These are phyloP conservation scores for Strongylocentrotus purpuratus DNA, from an alignment of 35 echinoderm and acorn worm genomes.

Conservation along the genomic window DNA sequence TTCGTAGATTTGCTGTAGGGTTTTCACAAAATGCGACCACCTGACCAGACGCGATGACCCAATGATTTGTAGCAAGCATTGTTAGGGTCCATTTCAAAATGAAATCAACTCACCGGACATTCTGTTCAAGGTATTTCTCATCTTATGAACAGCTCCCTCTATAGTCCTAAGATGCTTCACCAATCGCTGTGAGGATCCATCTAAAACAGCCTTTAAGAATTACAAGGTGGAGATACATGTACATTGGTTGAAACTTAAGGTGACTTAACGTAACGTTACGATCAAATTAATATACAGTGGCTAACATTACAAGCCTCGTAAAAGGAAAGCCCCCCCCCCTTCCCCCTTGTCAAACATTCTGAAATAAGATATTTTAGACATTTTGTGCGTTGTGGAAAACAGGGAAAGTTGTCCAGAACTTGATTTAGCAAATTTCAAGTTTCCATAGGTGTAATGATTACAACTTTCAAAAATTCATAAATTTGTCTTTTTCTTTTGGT, in stretches of 20 bases:
- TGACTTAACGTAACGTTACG: neutral
- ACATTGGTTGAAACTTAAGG: neutral
- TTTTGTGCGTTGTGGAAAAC: no score
- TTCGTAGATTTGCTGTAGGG: no score
- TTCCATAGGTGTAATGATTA: no score
- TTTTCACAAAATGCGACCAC: no score
- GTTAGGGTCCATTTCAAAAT: no score
- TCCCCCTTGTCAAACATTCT: neutral
- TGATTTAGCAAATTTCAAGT: no score
- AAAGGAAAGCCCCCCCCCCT: neutral
- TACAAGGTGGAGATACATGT: neutral
- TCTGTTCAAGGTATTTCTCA: constrained; percentile 32
- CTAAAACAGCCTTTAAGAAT: neutral
- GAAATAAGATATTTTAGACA: neutral
- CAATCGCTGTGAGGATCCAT: neutral
- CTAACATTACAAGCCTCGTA: neutral
- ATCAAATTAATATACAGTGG: neutral
- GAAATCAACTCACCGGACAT: neutral
- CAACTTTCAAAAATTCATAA: no score
- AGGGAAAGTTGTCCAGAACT: no score
- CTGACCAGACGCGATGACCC: no score
- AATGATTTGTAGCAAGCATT: no score
- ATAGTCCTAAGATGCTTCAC: constrained; percentile 7
- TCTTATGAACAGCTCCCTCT: neutral
- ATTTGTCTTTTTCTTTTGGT: no score